Evolutionary conservation across 2,113 vertebrate genomes (phyloP).

Genomic region (Neotragus moschatus): DNA sequence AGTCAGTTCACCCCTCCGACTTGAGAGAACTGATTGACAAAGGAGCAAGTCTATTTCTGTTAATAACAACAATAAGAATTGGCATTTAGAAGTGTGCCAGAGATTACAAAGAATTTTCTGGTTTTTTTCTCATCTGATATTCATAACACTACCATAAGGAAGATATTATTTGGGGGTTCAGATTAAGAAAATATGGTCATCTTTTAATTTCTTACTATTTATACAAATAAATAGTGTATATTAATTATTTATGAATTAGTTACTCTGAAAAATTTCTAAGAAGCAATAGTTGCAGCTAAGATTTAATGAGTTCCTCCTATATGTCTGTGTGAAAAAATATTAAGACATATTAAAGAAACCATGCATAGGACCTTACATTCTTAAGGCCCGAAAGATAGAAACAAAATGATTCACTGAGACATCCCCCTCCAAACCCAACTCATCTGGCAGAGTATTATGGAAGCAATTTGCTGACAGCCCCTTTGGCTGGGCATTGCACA

Average conservation of each 20-base stretch:
- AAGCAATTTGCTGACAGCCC: background rate
- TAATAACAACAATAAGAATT: background rate
- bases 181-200: background rate
- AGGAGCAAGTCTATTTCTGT: background rate
- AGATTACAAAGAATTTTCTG: background rate
- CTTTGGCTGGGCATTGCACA: background rate
- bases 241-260: background rate
- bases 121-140: background rate
- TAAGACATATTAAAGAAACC: background rate
- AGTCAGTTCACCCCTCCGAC: background rate
- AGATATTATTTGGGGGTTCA: background rate
- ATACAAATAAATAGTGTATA: background rate
- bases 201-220: background rate
- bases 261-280: background rate
- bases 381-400: background rate
- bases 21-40: background rate
- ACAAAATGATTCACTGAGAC: background rate
- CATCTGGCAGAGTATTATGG: background rate
- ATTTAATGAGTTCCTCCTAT: background rate
- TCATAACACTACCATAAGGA: background rate
- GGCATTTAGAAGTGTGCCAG: background rate
- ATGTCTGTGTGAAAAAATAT: background rate
- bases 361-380: background rate
- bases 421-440: rapidly evolving
- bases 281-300: background rate